A percentile compares a stretch with the other conserved stretches of the same genome.
Conservation (phyloP, 2,888 invertebrate genomes). For the Papilio gigon region DNA sequence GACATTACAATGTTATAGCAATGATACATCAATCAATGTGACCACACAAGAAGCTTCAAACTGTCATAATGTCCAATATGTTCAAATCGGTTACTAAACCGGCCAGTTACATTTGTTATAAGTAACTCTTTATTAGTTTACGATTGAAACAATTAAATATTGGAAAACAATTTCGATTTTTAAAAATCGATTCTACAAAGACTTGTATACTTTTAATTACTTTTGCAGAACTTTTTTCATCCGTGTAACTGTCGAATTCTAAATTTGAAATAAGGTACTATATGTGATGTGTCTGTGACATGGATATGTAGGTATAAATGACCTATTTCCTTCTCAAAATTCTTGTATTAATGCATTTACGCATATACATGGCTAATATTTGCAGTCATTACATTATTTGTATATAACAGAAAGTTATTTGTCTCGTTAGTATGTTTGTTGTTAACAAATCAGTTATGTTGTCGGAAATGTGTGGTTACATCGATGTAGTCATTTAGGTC, state of each 20-base stretch:
- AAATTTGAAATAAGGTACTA: background rate
- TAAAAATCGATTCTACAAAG: background rate
- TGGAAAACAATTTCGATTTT: background rate
- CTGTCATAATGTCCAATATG: slow-evolving; percentile 6
- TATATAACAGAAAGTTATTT: slow-evolving; percentile 16
- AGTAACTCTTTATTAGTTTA: background rate
- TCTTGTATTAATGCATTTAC: background rate
- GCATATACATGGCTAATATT: background rate
- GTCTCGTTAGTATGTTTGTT: slow-evolving; percentile 13
- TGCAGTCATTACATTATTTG: slow-evolving; percentile 28
- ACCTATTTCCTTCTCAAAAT: background rate
- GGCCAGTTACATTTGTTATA: background rate
- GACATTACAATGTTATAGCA: slow-evolving; percentile 49
- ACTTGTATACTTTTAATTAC: too few relatives aligned
- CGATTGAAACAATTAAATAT: background rate
- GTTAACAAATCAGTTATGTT: slow-evolving; percentile 23
- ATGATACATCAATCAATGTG: slow-evolving; percentile 49
- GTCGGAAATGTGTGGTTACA: slow-evolving; percentile 22
- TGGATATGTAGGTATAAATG: too few relatives aligned
- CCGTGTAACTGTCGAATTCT: background rate
- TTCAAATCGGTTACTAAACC: background rate
- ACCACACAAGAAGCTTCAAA: slow-evolving; percentile 51
- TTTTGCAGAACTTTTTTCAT: background rate
- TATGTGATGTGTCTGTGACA: too few relatives aligned
- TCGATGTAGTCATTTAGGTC: slow-evolving; percentile 27